These are phyloP conservation scores for Egretta garzetta DNA, from an alignment of 2,113 vertebrate species.

Conservation along the genomic window DNA sequence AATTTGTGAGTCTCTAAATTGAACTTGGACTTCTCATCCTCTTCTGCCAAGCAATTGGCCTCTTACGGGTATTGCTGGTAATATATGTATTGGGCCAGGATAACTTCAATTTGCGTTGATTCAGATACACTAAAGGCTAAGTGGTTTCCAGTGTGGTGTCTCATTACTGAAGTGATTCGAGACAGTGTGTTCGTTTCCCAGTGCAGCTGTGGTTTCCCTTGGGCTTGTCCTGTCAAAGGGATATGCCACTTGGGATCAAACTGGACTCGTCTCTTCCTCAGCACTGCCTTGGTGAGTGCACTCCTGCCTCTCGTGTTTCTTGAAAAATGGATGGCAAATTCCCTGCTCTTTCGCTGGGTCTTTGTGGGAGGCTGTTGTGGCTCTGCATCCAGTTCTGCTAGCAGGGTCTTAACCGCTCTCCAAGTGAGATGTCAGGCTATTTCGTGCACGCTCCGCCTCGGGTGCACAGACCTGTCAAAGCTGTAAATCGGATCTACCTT, in stretches of 20 bases:
- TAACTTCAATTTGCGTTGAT: not conserved
- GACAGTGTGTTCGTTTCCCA: not conserved
- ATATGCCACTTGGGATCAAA: not conserved
- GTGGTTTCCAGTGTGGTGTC: not conserved
- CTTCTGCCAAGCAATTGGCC: not conserved
- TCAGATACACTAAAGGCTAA: not conserved
- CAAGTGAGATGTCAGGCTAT: constrained; percentile 40
- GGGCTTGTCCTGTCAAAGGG: not conserved
- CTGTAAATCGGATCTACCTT: constrained; percentile 66
- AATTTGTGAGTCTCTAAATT: not conserved
- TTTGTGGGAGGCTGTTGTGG: not conserved
- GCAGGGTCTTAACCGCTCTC: not conserved
- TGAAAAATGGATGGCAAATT: not conserved
- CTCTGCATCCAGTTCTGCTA: not conserved
- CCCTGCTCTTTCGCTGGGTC: not conserved
- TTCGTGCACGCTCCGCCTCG: not conserved
- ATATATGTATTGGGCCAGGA: not conserved
- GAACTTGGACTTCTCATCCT: not conserved
- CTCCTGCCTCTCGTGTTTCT: accelerated
- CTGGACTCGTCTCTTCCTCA: not conserved
- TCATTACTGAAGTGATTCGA: not conserved
- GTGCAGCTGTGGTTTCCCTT: not conserved
- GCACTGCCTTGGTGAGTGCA: not conserved
- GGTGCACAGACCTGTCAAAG: constrained; percentile 63
- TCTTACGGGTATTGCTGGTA: not conserved